Conservation (phyloP, 2,797 vertebrate species). For the Aphelocoma californica region DNA sequence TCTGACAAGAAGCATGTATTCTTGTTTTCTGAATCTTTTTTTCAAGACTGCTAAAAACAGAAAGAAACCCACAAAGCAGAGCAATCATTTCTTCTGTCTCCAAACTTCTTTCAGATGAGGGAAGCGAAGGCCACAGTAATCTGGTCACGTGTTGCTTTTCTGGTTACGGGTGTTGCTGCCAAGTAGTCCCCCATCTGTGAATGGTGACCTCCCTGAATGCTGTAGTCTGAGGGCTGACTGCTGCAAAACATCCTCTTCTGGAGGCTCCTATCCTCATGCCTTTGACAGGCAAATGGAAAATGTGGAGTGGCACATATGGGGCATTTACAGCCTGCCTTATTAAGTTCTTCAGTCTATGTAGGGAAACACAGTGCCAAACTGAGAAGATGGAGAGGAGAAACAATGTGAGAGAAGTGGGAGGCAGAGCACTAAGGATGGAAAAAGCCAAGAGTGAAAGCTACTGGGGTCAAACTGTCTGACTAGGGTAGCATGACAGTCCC, state of each 20-base stretch:
- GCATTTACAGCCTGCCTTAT: background rate
- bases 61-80: background rate
- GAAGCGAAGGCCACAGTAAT: background rate
- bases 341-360: background rate
- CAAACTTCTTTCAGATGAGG: background rate
- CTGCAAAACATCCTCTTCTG: background rate
- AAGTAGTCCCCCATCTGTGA: background rate
- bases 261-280: fast-evolving
- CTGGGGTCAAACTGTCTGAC: background rate
- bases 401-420: background rate
- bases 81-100: background rate
- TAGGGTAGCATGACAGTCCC: background rate
- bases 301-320: background rate
- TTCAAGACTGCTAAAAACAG: background rate
- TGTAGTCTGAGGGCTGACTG: background rate
- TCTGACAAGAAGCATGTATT: background rate
- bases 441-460: background rate
- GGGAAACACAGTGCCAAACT: background rate
- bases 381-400: background rate
- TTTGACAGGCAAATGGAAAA: background rate
- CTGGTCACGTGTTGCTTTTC: background rate
- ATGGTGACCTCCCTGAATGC: background rate
- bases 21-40: background rate
- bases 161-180: background rate
- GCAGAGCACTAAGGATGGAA: background rate